phyloP scores from a whole-genome alignment of 1,140 invertebrate genomes.

The Ladona fulva region DNA sequence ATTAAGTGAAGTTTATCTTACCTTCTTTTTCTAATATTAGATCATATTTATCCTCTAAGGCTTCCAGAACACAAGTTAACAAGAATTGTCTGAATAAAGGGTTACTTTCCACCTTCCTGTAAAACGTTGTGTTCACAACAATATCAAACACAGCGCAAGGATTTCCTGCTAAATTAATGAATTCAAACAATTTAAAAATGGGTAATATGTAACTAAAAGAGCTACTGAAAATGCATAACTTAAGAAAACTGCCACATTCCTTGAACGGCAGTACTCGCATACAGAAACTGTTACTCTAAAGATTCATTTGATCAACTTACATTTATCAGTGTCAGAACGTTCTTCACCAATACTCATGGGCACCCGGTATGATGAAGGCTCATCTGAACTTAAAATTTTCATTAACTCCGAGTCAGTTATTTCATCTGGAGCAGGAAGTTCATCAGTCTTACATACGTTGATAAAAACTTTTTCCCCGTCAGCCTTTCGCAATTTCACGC shows the following conservation, averaged over 20 bases:
- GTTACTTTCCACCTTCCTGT: conserved; percentile 54
- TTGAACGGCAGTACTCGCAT: background rate
- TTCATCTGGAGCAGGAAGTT: conserved; percentile 69
- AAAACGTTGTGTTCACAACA: conserved; percentile 63
- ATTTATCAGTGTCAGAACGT: conserved; percentile 67
- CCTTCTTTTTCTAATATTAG: conserved; percentile 51
- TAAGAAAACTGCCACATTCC: background rate
- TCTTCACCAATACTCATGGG: conserved; percentile 82
- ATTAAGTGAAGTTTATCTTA: too few relatives aligned
- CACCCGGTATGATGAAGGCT: conserved; percentile 59
- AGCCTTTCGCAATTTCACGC: conserved; percentile 66
- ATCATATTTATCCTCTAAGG: conserved; percentile 62
- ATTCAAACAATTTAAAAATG: conserved; percentile 13
- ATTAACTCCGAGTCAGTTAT: conserved; percentile 65
- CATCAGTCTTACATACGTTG: conserved; percentile 65
- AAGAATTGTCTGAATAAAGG: conserved; percentile 66
- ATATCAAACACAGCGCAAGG: conserved; percentile 65
- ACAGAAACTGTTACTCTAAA: background rate
- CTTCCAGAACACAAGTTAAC: conserved; percentile 63
- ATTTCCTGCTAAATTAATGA: conserved; percentile 42
- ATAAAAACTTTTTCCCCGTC: conserved; percentile 66
- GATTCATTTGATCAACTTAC: conserved; percentile 31
- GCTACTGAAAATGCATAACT: background rate
- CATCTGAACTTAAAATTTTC: conserved; percentile 58
- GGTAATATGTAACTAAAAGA: background rate